phyloP scores from a whole-genome alignment of 2,797 vertebrate genomes.

The Antennarius maculatus region DNA sequence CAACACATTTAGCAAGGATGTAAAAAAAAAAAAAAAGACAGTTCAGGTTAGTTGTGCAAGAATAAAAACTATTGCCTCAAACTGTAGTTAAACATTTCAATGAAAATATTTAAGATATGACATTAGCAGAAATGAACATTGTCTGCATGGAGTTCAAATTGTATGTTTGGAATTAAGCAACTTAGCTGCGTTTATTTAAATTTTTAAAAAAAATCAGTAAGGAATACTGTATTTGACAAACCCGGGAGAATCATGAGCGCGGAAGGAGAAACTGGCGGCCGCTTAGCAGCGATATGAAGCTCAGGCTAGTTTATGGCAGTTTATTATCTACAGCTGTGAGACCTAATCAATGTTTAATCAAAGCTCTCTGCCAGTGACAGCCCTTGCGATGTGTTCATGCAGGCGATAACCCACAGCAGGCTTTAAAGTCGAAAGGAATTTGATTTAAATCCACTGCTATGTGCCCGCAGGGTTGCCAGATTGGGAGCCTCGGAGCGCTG shows the following conservation, averaged over 20 bases:
- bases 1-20: not conserved
- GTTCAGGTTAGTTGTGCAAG: not conserved
- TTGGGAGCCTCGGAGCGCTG: constrained; percentile 23
- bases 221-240: no score
- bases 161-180: no score
- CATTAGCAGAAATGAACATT: no score
- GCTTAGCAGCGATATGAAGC: constrained; percentile 10
- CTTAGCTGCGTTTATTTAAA: no score
- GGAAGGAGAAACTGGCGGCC: not conserved
- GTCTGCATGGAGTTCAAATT: no score
- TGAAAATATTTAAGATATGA: no score
- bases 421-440: constrained; percentile 34
- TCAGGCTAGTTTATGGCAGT: not conserved
- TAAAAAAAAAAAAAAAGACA: no score
- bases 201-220: no score
- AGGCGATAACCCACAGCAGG: not conserved
- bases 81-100: not conserved
- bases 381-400: not conserved
- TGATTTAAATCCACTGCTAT: constrained; percentile 34
- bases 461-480: constrained; percentile 42
- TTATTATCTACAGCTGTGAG: not conserved
- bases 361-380: constrained; percentile 2
- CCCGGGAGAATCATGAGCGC: no score
- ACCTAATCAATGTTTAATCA: not conserved
- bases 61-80: not conserved